These are phyloP conservation scores for Ochropleura plecta DNA, from an alignment of 2,888 invertebrate genomes.

Conservation along the genomic window DNA sequence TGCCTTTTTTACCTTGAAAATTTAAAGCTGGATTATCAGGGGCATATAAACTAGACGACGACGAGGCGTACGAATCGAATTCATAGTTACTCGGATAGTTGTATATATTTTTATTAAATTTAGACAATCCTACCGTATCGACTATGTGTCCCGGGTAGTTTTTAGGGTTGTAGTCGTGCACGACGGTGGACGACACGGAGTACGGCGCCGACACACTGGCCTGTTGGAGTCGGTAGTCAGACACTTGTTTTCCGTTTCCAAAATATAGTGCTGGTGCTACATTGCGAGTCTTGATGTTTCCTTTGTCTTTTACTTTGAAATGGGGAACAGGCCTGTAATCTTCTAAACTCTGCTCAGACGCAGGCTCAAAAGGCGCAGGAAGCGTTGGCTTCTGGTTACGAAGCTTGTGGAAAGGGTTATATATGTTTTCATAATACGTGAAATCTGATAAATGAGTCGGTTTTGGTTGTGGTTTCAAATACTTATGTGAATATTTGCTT, in stretches of 20 bases:
- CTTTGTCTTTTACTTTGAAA: constrained; percentile 78
- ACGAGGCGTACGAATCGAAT: constrained; percentile 82
- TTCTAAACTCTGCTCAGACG: constrained; percentile 71
- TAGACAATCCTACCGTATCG: constrained; percentile 71
- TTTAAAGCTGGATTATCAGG: constrained; percentile 71
- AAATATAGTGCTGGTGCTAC: constrained; percentile 71
- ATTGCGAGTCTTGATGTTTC: constrained; percentile 73
- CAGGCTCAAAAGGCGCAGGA: constrained; percentile 65
- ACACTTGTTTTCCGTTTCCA: constrained; percentile 73
- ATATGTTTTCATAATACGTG: constrained; percentile 86
- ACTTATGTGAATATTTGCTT: constrained; percentile 76
- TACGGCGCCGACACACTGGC: constrained; percentile 79
- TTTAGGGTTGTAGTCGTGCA: constrained; percentile 84
- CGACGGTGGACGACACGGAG: constrained; percentile 81
- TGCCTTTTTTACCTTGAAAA: constrained; percentile 74
- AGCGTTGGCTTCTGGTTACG: constrained; percentile 75
- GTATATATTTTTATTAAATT: constrained; percentile 77
- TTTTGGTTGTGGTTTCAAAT: constrained; percentile 74
- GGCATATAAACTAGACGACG: constrained; percentile 79
- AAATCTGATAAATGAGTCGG: constrained; percentile 75
- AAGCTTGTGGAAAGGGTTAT: constrained; percentile 73
- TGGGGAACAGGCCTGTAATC: constrained; percentile 79
- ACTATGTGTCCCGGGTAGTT: constrained; percentile 67
- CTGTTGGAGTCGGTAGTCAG: constrained; percentile 77
- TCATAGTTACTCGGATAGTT: constrained; percentile 81